These are phyloP conservation scores for Tanytarsus gracilentus DNA, from an alignment of 2,888 invertebrate genomes.

Conservation along the genomic window DNA sequence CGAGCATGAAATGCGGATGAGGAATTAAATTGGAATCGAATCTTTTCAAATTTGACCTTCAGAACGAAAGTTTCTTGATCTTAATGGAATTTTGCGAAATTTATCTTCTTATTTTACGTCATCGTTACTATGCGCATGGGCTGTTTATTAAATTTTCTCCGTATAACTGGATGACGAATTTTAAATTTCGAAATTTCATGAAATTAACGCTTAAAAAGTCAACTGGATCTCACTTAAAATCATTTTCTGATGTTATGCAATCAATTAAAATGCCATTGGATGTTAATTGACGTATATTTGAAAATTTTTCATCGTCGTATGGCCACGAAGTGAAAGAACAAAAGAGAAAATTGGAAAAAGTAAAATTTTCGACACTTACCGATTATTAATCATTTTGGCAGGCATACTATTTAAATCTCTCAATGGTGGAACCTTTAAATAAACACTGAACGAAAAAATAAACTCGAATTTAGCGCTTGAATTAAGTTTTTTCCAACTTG, in stretches of 20 bases:
- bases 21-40: too few species aligned
- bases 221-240: slow-evolving; percentile 3
- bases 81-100: too few species aligned
- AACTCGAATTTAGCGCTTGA: slow-evolving; percentile 1
- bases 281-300: too few species aligned
- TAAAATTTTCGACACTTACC: slow-evolving; percentile 21
- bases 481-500: background rate
- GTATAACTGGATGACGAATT: background rate
- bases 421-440: slow-evolving; percentile 25
- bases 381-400: slow-evolving; percentile 19
- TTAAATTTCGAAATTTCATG: background rate
- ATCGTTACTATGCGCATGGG: background rate
- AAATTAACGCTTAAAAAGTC: background rate
- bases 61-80: too few species aligned
- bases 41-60: too few species aligned
- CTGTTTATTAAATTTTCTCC: background rate
- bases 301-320: too few species aligned
- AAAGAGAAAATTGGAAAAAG: background rate
- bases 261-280: too few species aligned
- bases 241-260: too few species aligned
- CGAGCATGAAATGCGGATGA: too few species aligned
- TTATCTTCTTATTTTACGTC: slow-evolving; percentile 8
- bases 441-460: slow-evolving; percentile 25
- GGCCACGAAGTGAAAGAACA: too few species aligned
- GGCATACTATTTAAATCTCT: slow-evolving; percentile 26